These are phyloP conservation scores for Phainopepla nitens DNA, from an alignment of 2,113 vertebrate species.

Conservation along the genomic window DNA sequence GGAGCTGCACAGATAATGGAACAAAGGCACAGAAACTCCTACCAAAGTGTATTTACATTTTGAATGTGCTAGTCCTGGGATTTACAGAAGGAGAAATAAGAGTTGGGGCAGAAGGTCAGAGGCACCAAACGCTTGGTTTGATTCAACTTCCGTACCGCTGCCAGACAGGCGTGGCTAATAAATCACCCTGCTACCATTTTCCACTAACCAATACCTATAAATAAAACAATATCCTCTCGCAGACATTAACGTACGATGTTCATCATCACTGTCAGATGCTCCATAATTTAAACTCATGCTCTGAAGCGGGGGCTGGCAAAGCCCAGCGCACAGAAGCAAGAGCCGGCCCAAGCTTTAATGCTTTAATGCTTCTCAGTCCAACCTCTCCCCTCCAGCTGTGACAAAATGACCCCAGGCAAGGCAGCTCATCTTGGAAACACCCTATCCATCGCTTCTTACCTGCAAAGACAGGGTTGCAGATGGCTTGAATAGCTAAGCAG, in stretches of 20 bases:
- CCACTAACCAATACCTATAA: neutral
- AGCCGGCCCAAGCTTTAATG: neutral
- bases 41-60: neutral
- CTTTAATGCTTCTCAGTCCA: neutral
- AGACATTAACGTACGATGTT: neutral
- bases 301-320: neutral
- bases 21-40: conserved; percentile 7
- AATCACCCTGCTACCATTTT: neutral
- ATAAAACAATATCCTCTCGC: neutral
- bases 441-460: neutral
- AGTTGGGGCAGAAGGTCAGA: neutral
- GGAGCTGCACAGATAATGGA: conserved; percentile 32
- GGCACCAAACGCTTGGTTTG: neutral
- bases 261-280: neutral
- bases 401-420: neutral
- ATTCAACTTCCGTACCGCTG: neutral
- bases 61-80: neutral
- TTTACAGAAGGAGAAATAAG: neutral
- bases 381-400: neutral
- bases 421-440: neutral
- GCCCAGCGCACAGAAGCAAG: neutral
- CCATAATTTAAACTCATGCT: accelerated
- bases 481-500: neutral
- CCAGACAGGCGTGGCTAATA: neutral
- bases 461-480: neutral